These are phyloP conservation scores for Pandion haliaetus DNA, from an alignment of 2,113 vertebrate species.

Conservation along the genomic window DNA sequence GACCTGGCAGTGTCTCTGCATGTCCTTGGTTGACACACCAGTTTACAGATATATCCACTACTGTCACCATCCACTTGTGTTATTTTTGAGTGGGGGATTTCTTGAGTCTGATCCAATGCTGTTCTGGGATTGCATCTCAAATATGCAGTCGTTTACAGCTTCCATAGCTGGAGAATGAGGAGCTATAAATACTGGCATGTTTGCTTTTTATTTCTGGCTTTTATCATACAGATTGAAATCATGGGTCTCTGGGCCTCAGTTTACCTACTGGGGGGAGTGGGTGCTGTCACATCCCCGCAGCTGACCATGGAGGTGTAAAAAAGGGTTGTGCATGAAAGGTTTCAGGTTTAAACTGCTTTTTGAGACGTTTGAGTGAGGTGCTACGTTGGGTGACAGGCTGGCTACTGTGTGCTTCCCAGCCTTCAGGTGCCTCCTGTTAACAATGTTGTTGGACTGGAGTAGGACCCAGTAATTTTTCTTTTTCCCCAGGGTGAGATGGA, in stretches of 20 bases:
- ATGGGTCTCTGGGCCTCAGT: not conserved
- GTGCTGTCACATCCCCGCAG: not conserved
- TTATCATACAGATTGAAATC: not conserved
- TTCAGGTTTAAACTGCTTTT: not conserved
- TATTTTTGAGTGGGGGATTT: slow-evolving; percentile 62
- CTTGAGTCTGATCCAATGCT: slow-evolving; percentile 53
- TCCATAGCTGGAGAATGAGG: slow-evolving; percentile 19
- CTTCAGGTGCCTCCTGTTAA: not conserved
- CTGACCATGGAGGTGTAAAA: not conserved
- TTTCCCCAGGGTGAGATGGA: not conserved
- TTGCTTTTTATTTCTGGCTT: slow-evolving; percentile 36
- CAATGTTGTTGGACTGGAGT: not conserved
- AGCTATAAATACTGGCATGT: slow-evolving; percentile 45
- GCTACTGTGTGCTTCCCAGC: not conserved
- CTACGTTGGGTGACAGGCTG: rapidly evolving
- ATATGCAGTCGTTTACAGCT: slow-evolving; percentile 18
- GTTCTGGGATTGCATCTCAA: slow-evolving; percentile 57
- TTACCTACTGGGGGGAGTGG: rapidly evolving
- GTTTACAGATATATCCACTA: slow-evolving; percentile 51
- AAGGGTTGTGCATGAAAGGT: not conserved
- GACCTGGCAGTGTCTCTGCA: slow-evolving; percentile 58
- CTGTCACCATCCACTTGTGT: slow-evolving; percentile 62
- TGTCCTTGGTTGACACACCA: slow-evolving; percentile 59
- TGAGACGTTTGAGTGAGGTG: not conserved
- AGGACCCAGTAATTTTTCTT: not conserved